Percentiles rank a stretch among this genome's conserved stretches.
These are phyloP conservation scores for Zapornia atra DNA, from an alignment of 2,113 vertebrate genomes.

Conservation along the genomic window DNA sequence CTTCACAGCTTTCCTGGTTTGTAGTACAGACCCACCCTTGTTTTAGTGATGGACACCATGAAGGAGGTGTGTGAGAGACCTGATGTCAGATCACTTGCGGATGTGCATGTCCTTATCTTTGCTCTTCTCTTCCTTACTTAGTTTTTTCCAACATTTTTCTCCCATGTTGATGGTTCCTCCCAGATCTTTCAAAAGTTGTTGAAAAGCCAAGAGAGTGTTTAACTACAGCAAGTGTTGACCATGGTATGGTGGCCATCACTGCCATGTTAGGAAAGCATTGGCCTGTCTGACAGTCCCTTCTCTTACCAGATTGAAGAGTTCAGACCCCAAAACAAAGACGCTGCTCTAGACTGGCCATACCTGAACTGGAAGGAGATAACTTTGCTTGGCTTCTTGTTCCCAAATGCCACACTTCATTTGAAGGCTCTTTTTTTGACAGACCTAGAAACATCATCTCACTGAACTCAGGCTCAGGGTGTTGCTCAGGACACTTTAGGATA, in stretches of 20 bases:
- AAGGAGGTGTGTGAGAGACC: not conserved
- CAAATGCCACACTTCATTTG: not conserved
- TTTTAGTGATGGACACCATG: not conserved
- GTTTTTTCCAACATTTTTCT: not conserved
- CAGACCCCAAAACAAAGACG: not conserved
- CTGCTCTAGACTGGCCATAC: not conserved
- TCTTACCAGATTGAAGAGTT: not conserved
- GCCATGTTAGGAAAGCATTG: not conserved
- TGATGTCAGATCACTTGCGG: not conserved
- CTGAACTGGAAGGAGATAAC: not conserved
- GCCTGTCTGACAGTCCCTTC: not conserved
- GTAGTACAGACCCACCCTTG: not conserved
- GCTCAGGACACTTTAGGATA: not conserved
- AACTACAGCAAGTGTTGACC: not conserved
- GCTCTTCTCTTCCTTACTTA: not conserved
- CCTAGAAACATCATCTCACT: not conserved
- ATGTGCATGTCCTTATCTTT: not conserved
- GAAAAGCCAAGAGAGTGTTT: not conserved
- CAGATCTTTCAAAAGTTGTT: not conserved
- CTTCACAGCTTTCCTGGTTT: not conserved
- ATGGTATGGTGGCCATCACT: not conserved
- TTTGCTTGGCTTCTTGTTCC: not conserved
- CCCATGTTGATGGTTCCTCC: not conserved
- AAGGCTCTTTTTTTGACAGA: not conserved
- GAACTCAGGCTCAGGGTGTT: not conserved